Conservation (phyloP, 2,888 invertebrate species). For the Netelia virgata region DNA sequence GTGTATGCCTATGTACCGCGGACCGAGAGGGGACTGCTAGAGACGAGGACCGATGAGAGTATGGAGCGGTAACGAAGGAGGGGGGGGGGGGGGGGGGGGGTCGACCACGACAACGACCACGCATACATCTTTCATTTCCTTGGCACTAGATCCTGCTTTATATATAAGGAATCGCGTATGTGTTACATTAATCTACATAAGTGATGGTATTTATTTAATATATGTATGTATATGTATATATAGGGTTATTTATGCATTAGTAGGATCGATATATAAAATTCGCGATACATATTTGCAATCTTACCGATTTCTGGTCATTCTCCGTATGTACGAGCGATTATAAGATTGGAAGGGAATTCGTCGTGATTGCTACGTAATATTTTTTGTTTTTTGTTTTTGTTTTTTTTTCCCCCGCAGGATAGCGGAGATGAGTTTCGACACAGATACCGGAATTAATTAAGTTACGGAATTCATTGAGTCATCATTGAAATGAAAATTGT, state of each 20-base stretch:
- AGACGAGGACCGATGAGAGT: constrained; percentile 6
- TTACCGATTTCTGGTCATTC: neutral
- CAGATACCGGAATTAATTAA: neutral
- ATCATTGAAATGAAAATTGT: neutral
- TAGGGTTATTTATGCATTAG: neutral
- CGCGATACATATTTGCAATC: neutral
- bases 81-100: constrained; percentile 44
- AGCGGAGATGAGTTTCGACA: neutral
- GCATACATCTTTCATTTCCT: constrained; percentile 52
- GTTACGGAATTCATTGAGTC: neutral
- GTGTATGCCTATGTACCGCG: constrained; percentile 13
- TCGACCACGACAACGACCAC: constrained; percentile 54
- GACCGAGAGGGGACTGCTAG: constrained; percentile 31
- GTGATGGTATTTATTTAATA: neutral
- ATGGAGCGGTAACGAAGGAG: neutral
- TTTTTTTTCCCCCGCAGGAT: neutral
- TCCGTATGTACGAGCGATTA: neutral
- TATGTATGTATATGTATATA: neutral
- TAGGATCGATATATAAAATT: neutral
- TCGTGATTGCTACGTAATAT: neutral
- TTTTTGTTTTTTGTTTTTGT: too few relatives aligned
- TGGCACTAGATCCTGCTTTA: constrained; percentile 8
- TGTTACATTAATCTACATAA: neutral
- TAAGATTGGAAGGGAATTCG: neutral
- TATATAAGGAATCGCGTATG: neutral